Base-by-base conservation (phyloP, 30 jellyfish, hydroid and myxozoan genomes). In the Sanderia malayensis region DNA sequence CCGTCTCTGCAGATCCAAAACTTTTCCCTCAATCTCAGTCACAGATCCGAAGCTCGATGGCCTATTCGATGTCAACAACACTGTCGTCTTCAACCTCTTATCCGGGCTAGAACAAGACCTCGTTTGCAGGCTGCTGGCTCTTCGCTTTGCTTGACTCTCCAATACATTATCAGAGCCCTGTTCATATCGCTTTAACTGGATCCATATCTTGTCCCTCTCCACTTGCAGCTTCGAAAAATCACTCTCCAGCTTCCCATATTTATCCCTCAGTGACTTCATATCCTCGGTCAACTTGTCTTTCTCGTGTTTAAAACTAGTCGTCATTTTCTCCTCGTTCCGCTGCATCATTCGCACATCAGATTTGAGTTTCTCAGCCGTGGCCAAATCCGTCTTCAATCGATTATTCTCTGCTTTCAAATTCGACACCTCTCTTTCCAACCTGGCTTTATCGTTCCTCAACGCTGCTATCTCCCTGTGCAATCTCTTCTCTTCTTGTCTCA, bases 11-110 rank as follows among this genome's bases (percentile, higher is more conserved):
- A 93, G 69, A 45, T 93, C 99, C 0, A 93, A 72, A 33, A 93
- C 94, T 61, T 83, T 93, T 21, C 96, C 95, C 80, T 93, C 99
- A 18, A 93, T 84, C 52, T 93, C 99, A 13, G 96, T 87, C 53
- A 93, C 96, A 2, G 94, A 86, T 8, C 96, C 96, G 22, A 86
- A 78, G 58, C 88, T 89, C 26, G 87, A 81, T 15, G 95, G 86
- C 46, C 96, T 67, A n/a, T 94, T 80, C 10, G 86, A 73, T n/a
- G n/a, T n/a, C n/a, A n/a, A n/a, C n/a, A n/a, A n/a, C 0, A 72
- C 27, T n/a, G 87, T 2, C 20, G 85, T 31, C 32, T 90, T 83
- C 29, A 47, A 1, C 47, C 55, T 83, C 69, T 76, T 76, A 32
- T 86, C 86, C 1, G 95, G 81, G 20, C 59, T 77, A n/a, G 90